Evolutionary conservation across 2,888 invertebrate genomes (phyloP), one percentile per base, ranked within the genome.

Genomic region (Euplagia quadripunctaria): DNA sequence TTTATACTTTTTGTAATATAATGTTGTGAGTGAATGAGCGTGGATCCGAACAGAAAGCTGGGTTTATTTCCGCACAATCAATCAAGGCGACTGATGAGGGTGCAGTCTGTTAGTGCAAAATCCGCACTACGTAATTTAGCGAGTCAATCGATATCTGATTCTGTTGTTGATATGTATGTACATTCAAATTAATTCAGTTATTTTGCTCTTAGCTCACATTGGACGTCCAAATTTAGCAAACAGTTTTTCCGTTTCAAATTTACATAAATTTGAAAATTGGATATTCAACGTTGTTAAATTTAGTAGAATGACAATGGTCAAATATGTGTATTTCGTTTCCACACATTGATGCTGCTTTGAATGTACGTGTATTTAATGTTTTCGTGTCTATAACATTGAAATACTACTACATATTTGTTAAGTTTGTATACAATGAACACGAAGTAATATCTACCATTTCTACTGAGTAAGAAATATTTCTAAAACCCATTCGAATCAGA

Each of bases 11-110:
- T 75, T 75, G 68, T 77, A 78, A 78, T 78, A 79, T 77, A 73
- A 78, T 84, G 75, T 74, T 75, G 81, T 82, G 80, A 80, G 80
- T 85, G 82, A 83, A 82, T 86, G 79, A 84, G 82, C 79, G 79
- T 85, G 86, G 82, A 85, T 86, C 79, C 80, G 84, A 80, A 84
- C 79, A 82, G 87, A 87, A 87, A 87, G 87, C 87, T 83, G 86
- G 91, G 90, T 89, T 94, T 94, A 93, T 91, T 93, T 93, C 93
- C 92, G 90, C 91, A 91, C 91, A 93, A 93, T 94, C 93, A 93
- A 93, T 94, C 94, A 93, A 91, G 90, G 89, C 89, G 87, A 86
- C 90, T 90, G 91, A 92, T 92, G 91, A 92, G 91, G 90, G 90
- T 88, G 89, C 88, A 87, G 86, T 86, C 88, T 86, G 89, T 86